phyloP scores from a whole-genome alignment of 2,113 vertebrate species.

The Sminthopsis crassicaudata region DNA sequence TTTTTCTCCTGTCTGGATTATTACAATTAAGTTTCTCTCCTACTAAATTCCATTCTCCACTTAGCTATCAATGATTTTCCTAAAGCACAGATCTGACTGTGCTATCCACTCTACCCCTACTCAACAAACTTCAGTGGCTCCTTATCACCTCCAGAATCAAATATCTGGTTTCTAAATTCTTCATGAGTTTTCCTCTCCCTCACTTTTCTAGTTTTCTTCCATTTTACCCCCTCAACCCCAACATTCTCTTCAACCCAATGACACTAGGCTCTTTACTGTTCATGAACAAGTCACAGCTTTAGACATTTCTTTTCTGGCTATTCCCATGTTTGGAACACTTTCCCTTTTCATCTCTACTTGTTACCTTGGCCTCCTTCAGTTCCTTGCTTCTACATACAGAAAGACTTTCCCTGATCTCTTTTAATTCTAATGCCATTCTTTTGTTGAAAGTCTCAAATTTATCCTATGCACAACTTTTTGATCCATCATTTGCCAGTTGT shows the following conservation, averaged over 20 bases:
- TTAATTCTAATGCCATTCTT: neutral
- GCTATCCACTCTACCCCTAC: neutral
- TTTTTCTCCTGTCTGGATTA: neutral
- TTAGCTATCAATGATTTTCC: neutral
- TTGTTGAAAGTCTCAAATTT: neutral
- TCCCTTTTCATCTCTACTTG: neutral
- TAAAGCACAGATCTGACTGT: neutral
- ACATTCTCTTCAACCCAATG: neutral
- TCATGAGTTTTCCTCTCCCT: neutral
- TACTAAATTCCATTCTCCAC: neutral
- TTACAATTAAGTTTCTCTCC: neutral
- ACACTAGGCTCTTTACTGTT: neutral
- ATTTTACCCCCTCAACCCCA: neutral
- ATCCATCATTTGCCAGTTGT: neutral
- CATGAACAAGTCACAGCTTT: neutral
- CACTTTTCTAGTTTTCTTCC: neutral
- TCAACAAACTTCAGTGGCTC: neutral
- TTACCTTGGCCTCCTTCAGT: neutral
- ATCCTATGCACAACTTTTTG: neutral
- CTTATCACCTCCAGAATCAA: neutral
- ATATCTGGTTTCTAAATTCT: neutral
- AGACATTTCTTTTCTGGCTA: neutral
- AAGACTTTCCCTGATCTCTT: neutral
- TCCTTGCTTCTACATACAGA: neutral
- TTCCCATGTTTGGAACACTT: neutral